These are phyloP conservation scores for Microcebus jonahi DNA, from an alignment of 2,113 vertebrate genomes.

Conservation along the genomic window DNA sequence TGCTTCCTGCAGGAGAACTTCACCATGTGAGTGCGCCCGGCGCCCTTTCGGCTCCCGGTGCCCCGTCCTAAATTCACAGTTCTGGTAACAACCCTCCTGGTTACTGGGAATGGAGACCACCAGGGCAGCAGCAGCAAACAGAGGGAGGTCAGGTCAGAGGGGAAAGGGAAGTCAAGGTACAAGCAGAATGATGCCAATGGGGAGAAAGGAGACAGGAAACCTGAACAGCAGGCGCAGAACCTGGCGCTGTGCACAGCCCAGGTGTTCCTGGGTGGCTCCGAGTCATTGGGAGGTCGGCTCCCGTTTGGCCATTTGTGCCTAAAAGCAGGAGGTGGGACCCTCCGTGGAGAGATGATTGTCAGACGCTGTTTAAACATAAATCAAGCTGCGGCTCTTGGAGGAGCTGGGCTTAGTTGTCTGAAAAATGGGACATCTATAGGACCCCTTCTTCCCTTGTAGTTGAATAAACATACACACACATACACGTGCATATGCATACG, in stretches of 20 bases:
- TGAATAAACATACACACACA: background rate
- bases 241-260: background rate
- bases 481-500: fast-evolving
- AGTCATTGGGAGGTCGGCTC: background rate
- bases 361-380: background rate
- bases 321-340: background rate
- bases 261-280: background rate
- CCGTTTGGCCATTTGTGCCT: background rate
- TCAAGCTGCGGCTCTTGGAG: background rate
- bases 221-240: background rate
- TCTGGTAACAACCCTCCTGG: background rate
- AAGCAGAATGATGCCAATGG: background rate
- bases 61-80: background rate
- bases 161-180: background rate
- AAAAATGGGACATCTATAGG: background rate
- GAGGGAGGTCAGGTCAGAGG: background rate
- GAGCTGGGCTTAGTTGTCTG: background rate
- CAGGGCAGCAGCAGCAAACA: background rate
- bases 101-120: background rate
- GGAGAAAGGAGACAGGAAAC: background rate
- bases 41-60: too few species aligned
- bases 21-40: slow-evolving; percentile 86
- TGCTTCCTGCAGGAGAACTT: slow-evolving; percentile 91
- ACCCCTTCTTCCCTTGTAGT: too few species aligned
- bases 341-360: background rate